Conservation (phyloP, 2,797 vertebrate species). For the Brachymystax lenok region DNA sequence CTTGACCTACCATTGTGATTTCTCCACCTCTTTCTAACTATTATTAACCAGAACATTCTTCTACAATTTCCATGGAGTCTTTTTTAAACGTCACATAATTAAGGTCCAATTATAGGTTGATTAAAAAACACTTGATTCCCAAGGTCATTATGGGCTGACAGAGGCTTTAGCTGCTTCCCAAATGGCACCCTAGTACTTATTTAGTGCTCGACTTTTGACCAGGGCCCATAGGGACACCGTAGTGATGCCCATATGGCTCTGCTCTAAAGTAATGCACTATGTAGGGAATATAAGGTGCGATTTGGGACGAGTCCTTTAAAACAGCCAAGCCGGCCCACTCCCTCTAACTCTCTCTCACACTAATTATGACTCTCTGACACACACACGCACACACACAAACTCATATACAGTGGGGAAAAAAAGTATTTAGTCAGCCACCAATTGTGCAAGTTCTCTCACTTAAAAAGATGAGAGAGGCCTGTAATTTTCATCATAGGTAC, state of each 20-base stretch:
- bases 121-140: slow-evolving; percentile 61
- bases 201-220: background rate
- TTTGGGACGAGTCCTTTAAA: slow-evolving; percentile 35
- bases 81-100: slow-evolving; percentile 68
- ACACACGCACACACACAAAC: too few relatives aligned
- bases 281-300: background rate
- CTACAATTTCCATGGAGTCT: slow-evolving; percentile 58
- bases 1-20: slow-evolving; percentile 58
- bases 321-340: slow-evolving; percentile 46
- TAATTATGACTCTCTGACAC: slow-evolving; percentile 18
- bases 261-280: background rate
- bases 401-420: too few relatives aligned
- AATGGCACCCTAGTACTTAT: background rate
- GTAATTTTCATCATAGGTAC: too few relatives aligned
- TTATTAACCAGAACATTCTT: slow-evolving; percentile 51
- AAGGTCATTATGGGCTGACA: slow-evolving; percentile 67
- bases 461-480: too few relatives aligned
- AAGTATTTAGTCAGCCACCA: too few relatives aligned
- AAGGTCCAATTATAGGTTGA: slow-evolving; percentile 65
- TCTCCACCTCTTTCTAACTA: slow-evolving; percentile 44
- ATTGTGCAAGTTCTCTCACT: too few relatives aligned
- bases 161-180: slow-evolving; percentile 11
- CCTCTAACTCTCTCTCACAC: slow-evolving; percentile 29
- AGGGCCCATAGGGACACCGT: background rate
- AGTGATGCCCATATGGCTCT: background rate